A percentile compares a stretch with the other conserved stretches of the same genome.
Evolutionary conservation across 2,797 vertebrate genomes (phyloP).

Genomic region (Poecile montanus): DNA sequence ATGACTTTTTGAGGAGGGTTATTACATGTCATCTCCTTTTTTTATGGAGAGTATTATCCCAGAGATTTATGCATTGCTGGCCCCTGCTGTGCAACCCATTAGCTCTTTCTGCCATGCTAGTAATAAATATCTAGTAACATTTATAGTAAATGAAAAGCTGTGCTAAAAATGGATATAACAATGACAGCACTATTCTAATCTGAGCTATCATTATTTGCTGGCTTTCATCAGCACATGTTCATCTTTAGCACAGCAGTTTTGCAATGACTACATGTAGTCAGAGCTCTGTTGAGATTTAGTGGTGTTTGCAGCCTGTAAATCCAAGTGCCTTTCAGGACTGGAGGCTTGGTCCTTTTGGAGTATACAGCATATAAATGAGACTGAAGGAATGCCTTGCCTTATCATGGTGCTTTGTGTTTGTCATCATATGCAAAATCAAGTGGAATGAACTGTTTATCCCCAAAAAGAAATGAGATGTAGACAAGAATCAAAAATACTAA

Average conservation of each 20-base stretch:
- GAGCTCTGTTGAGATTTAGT: not conserved
- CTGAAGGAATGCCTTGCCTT: not conserved
- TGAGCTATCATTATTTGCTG: not conserved
- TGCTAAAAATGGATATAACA: not conserved
- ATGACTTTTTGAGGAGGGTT: not conserved
- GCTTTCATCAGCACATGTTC: not conserved
- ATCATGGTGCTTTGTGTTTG: not conserved
- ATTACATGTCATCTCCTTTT: not conserved
- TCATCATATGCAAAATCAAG: not conserved
- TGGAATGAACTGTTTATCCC: not conserved
- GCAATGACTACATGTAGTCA: not conserved
- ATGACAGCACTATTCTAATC: not conserved
- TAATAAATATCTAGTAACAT: constrained; percentile 1
- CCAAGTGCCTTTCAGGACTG: not conserved
- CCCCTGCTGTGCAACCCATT: not conserved
- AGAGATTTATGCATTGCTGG: constrained; percentile 1
- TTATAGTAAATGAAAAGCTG: not conserved
- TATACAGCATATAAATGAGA: not conserved
- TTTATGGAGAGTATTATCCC: not conserved
- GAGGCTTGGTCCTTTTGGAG: not conserved
- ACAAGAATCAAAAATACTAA: not conserved
- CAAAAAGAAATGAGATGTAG: not conserved
- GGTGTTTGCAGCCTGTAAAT: not conserved
- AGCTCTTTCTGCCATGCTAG: not conserved
- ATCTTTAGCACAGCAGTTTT: not conserved